Evolutionary conservation across 2,797 vertebrate genomes (phyloP).

Genomic region (Allobates femoralis): DNA sequence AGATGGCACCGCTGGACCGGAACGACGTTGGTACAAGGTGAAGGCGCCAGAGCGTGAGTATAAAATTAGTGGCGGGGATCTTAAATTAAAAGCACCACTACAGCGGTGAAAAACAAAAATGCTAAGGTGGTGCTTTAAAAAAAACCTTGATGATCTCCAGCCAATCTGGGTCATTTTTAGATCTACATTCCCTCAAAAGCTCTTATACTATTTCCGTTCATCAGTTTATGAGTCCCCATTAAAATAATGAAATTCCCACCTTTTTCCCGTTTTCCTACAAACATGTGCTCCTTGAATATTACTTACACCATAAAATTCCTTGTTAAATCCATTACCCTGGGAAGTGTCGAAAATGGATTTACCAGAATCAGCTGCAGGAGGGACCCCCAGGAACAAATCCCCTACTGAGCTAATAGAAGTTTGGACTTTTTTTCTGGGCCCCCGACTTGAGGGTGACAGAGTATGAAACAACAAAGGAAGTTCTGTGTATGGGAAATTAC

Average conservation of each 20-base stretch:
- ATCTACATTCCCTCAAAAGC: background rate
- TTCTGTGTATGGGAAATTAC: background rate
- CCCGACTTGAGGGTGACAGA: background rate
- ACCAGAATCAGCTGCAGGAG: background rate
- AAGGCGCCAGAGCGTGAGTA: no score
- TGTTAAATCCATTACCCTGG: background rate
- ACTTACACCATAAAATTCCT: background rate
- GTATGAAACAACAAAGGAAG: background rate
- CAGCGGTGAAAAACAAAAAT: no score
- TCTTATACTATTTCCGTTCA: background rate
- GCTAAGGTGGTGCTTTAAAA: no score
- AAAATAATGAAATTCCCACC: background rate
- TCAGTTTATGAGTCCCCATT: background rate
- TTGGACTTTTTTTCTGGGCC: background rate
- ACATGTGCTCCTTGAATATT: background rate
- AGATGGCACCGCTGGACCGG: no score
- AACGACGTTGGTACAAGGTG: no score
- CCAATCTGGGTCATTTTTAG: no score
- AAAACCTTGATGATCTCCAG: no score
- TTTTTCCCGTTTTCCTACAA: background rate
- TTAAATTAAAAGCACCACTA: background rate
- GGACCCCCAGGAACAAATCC: background rate
- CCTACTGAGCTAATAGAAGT: background rate
- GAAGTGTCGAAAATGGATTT: constrained; percentile 15
- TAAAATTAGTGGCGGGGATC: no score